phyloP scores from a whole-genome alignment of 2,113 vertebrate species.

The Sclerurus mexicanus region DNA sequence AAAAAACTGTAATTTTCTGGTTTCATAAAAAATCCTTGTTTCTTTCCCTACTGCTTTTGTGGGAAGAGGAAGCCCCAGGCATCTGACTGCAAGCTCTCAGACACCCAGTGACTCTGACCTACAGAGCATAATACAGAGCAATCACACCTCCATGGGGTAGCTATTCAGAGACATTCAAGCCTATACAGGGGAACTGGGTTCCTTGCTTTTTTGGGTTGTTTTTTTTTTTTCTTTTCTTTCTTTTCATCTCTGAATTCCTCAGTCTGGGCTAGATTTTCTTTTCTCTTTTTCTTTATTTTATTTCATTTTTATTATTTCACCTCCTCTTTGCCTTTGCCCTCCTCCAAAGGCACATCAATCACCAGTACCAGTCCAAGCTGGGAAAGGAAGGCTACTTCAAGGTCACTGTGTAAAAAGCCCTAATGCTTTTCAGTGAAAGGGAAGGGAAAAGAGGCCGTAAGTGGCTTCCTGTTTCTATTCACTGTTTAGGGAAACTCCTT shows the following conservation, averaged over 20 bases:
- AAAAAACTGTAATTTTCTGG: constrained; percentile 61
- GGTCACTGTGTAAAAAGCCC: constrained; percentile 20
- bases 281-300: background rate
- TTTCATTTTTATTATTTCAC: constrained; percentile 2
- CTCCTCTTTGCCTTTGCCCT: background rate
- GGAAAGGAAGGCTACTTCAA: constrained; percentile 3
- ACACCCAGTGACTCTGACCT: constrained; percentile 44
- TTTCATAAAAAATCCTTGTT: background rate
- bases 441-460: background rate
- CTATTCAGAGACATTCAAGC: constrained; percentile 1
- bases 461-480: constrained; percentile 21
- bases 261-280: background rate
- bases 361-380: background rate
- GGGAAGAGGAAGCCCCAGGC: constrained; percentile 47
- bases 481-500: constrained; percentile 32
- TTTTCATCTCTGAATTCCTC: background rate
- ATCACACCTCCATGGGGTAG: constrained; percentile 41
- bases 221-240: background rate
- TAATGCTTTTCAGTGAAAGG: constrained; percentile 26
- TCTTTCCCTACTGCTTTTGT: constrained; percentile 50
- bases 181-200: constrained; percentile 8
- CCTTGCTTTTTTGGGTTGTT: background rate
- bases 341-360: background rate
- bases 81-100: constrained; percentile 54
- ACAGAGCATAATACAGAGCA: constrained; percentile 40